Evolutionary conservation across 2,888 invertebrate genomes (phyloP), one percentile per base, ranked within the genome.

Genomic region (Cactoblastis cactorum): DNA sequence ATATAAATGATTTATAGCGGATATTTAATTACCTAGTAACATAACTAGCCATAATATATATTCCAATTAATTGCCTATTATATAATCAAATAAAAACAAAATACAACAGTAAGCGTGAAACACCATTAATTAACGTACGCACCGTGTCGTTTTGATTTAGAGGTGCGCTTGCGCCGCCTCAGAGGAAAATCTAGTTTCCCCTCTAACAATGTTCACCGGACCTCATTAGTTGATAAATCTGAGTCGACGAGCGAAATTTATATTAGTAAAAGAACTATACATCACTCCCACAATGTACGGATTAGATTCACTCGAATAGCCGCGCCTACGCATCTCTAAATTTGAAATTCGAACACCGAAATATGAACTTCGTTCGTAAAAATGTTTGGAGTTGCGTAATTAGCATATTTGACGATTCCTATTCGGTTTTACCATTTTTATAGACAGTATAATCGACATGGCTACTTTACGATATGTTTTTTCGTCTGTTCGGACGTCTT

Each of bases 251-350:
- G 74, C 71, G 64, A 77, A 77, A 81, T 80, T 73, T 79, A 75
- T 74, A 68, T 65, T 65, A 78, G 67, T 62, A 59, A 58, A 53
- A 77, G 71, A 71, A 77, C 72, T 63, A 86, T 87, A 85, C 80
- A 73, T 89, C 80, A 81, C 79, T 74, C 87, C 88, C 82, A 77
- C 80, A 76, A 72, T 68, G 69, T 66, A 75, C 74, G 71, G 83
- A 83, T 83, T 83, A 79, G 77, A 82, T 83, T 83, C 77, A 82
- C 67, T 77, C 77, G 82, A 80, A 82, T 84, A 81, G 63, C 68
- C 56, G 73, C 83, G 75, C 87, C 87, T 75, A 87, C 88, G 80
- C 82, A 60, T 59, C 64, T 78, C 70, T 75, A 79, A 76, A 83
- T 77, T 79, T 73, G 71, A 78, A 76, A 71, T 73, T 73, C 76